These are phyloP conservation scores for Micoletzkya japonica DNA, from an alignment of 2,888 invertebrate species.

Conservation along the genomic window DNA sequence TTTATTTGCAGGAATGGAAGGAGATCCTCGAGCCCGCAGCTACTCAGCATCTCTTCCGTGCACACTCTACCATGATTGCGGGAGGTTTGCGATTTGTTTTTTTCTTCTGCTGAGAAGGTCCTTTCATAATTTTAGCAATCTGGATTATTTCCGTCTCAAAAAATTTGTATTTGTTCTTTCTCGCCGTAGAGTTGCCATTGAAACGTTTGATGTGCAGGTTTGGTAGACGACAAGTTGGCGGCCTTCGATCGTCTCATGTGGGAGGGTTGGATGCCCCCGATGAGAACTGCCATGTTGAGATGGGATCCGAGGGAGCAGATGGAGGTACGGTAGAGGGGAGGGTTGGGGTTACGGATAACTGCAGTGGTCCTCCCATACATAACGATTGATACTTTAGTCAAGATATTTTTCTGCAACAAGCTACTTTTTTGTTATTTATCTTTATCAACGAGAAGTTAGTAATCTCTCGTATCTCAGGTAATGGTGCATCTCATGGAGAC, in stretches of 20 bases:
- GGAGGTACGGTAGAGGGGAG: conserved; percentile 12
- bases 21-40: conserved; percentile 35
- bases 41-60: background rate
- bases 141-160: too few relatives aligned
- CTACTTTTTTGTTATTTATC: background rate
- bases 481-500: conserved; percentile 79
- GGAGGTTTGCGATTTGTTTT: conserved; percentile 18
- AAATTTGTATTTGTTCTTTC: too few relatives aligned
- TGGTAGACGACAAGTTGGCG: conserved; percentile 63
- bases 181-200: too few relatives aligned
- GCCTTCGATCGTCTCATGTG: conserved; percentile 84
- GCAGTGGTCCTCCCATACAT: background rate
- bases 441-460: background rate
- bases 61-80: conserved; percentile 14
- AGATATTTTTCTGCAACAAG: background rate
- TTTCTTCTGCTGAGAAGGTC: too few relatives aligned
- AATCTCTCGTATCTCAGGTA: conserved; percentile 71
- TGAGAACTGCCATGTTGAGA: conserved; percentile 66
- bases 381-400: background rate
- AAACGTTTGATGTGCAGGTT: too few relatives aligned
- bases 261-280: conserved; percentile 86
- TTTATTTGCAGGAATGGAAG: conserved; percentile 38
- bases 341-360: background rate
- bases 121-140: too few relatives aligned
- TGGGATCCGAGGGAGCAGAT: conserved; percentile 78